Evolutionary conservation across 2,888 invertebrate species (phyloP), one percentile per base, ranked within the genome.

Genomic region (Branchellion lobata): DNA sequence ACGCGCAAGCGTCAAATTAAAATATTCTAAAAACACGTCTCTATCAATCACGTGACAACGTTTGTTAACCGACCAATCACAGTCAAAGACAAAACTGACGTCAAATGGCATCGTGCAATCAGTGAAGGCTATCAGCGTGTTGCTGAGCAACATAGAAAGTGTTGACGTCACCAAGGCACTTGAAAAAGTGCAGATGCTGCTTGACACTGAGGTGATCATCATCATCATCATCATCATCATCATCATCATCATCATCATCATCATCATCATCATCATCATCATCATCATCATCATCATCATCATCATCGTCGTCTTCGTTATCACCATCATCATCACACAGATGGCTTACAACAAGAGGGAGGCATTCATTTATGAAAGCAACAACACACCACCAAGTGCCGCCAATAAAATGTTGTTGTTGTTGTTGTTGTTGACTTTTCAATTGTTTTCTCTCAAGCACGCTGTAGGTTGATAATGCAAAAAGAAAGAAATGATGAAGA

Each of bases 91-190:
- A 1, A 80, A 81, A n/a, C 83, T 85, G 2, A 85, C 85, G 29
- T 90, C 92, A 33, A 90, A 90, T n/a, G 91, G 92, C 2, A 92
- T 95, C 71, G 91, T 92, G 69, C 96, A 97, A 87, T 93, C 94
- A 0, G 93, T 96, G 0, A 96, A 96, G 88, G 94, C 95, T 0
- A 92, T 97, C 53, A 94, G 95, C 85, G 92, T 94, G 36, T 88
- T 94, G 27, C 91, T 96, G 83, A 94, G 94, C 27, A 92, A 92
- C 78, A 91, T 96, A 0, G 95, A 96, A 88, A 96, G 95, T 0
- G 88, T 93, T 61, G 94, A 96, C 85, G 91, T 96, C 29, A 92
- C 92, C 8, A 91, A 92, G 83, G 92, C 93, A 31, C 89, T 96
- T 27, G 91, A 91, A 0, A 92, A 90, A 40, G 83, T 86, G 0